Conservation (phyloP, 2,797 vertebrate species). For the Ptychobarbus kaznakovi region DNA sequence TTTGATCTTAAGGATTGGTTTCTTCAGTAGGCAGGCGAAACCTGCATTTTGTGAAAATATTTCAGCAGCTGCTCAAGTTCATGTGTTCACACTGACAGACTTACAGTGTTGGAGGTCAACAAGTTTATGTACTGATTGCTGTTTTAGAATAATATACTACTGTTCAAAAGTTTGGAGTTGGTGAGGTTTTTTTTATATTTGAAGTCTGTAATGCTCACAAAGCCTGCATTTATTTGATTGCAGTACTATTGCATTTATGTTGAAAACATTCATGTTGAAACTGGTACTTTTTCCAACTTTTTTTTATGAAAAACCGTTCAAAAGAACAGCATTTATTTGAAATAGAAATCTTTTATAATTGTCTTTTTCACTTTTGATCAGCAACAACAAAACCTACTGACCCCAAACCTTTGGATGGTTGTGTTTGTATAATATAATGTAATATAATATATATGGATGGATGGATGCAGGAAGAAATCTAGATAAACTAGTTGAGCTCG, state of each 20-base stretch:
- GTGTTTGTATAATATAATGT: not conserved
- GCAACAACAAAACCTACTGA: too few species aligned
- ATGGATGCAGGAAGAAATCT: not conserved
- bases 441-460: not conserved
- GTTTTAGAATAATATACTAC: not conserved
- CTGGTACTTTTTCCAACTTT: too few species aligned
- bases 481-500: slow-evolving; percentile 12
- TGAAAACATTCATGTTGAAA: too few species aligned
- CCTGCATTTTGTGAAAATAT: not conserved
- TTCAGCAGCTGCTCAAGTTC: not conserved
- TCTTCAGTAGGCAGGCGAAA: not conserved
- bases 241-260: too few species aligned
- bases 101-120: not conserved
- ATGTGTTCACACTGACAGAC: not conserved
- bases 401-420: not conserved
- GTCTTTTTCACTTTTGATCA: too few species aligned
- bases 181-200: not conserved
- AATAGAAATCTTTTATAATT: too few species aligned
- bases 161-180: not conserved
- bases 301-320: too few species aligned
- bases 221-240: not conserved
- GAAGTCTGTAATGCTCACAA: not conserved
- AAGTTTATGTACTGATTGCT: not conserved
- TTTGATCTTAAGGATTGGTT: slow-evolving; percentile 3
- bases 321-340: too few species aligned